Percentiles rank a stretch among this genome's conserved stretches.
phyloP scores from a whole-genome alignment of 2,888 invertebrate genomes.

The Cryptops parisi region DNA sequence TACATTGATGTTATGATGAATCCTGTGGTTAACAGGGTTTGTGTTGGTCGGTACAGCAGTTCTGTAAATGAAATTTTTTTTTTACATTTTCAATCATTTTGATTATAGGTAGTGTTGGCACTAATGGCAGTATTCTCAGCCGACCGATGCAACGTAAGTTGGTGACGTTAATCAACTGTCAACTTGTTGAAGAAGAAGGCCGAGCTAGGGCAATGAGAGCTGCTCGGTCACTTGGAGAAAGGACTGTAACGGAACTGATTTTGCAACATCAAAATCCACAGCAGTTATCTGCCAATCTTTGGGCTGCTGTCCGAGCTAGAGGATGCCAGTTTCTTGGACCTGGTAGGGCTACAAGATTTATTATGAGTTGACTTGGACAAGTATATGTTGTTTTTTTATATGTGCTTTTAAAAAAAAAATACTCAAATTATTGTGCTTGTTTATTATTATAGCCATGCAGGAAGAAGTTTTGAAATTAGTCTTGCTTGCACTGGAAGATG shows the following conservation, averaged over 20 bases:
- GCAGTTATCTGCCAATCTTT: constrained; percentile 80
- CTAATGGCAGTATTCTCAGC: constrained; percentile 42
- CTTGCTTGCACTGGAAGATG: constrained; percentile 83
- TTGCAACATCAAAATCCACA: constrained; percentile 92
- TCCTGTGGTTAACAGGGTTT: too few species aligned
- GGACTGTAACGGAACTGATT: constrained; percentile 85
- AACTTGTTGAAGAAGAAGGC: constrained; percentile 72
- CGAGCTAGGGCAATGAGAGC: constrained; percentile 40
- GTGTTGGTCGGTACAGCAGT: too few species aligned
- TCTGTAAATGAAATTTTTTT: too few species aligned
- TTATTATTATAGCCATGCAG: constrained; percentile 69
- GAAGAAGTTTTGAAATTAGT: constrained; percentile 94
- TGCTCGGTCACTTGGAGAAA: constrained; percentile 82
- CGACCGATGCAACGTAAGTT: constrained; percentile 93
- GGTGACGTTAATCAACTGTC: constrained; percentile 82
- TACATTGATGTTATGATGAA: too few species aligned
- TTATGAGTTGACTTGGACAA: too few species aligned
- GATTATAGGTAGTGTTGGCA: constrained; percentile 15
- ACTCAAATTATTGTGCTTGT: too few species aligned
- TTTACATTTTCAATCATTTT: too few species aligned
- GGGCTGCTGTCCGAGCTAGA: constrained; percentile 91
- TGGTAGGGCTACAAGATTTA: constrained; percentile 37
- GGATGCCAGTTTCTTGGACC: constrained; percentile 98
- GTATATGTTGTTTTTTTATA: neutral
- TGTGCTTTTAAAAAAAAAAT: neutral